These are phyloP conservation scores for Melipona quadrifasciata DNA, from an alignment of 1,140 invertebrate genomes.

Conservation along the genomic window DNA sequence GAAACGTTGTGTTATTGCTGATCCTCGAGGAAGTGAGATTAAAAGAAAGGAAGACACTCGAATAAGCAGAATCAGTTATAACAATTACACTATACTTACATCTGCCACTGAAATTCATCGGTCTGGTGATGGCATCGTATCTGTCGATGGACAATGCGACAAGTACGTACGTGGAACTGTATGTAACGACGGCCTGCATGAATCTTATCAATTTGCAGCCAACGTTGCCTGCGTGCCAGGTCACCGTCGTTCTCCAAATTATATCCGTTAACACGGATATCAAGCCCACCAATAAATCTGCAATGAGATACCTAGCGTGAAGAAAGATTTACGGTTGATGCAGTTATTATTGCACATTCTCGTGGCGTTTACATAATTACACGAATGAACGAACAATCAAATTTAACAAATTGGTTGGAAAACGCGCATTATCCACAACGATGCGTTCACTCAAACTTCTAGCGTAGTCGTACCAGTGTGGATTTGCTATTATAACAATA, in stretches of 20 bases:
- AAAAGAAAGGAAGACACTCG: neutral
- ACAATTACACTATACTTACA: slow-evolving; percentile 87
- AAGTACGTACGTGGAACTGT: slow-evolving; percentile 96
- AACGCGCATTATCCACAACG: neutral
- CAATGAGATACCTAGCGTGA: slow-evolving; percentile 65
- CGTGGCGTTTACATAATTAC: neutral
- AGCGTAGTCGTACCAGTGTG: too few species aligned
- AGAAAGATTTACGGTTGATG: slow-evolving; percentile 14
- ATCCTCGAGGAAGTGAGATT: too few species aligned
- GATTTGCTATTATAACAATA: too few species aligned
- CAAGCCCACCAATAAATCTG: slow-evolving; percentile 93
- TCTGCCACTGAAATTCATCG: slow-evolving; percentile 96
- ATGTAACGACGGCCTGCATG: slow-evolving; percentile 92
- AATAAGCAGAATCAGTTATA: neutral
- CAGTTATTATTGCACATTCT: slow-evolving; percentile 30
- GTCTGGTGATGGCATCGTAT: slow-evolving; percentile 96
- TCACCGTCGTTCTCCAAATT: slow-evolving; percentile 92
- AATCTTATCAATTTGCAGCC: slow-evolving; percentile 94
- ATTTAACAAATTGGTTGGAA: too few species aligned
- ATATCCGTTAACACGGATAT: slow-evolving; percentile 94
- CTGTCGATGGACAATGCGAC: slow-evolving; percentile 97
- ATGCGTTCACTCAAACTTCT: neutral
- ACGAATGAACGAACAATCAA: slow-evolving; percentile 1
- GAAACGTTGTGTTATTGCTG: too few species aligned
- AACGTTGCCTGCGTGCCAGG: slow-evolving; percentile 93